Evolutionary conservation across 2,888 invertebrate species (phyloP), one percentile per base, ranked within the genome.

Genomic region (Celastrina argiolus): DNA sequence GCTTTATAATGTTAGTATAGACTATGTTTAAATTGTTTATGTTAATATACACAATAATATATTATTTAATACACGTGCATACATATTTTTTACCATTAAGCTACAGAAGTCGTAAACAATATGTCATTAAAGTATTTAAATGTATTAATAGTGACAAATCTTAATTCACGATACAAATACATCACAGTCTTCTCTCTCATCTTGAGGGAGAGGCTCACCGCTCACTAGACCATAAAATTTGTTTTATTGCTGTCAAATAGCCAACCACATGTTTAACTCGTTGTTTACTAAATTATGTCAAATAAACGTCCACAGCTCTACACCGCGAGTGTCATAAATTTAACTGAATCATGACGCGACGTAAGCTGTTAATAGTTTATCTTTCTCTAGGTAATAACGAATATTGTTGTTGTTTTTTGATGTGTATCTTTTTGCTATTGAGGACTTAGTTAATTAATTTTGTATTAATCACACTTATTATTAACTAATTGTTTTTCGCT

Each of bases 231-330:
- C 59, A 59, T 59, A 36, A 59, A 59, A 59, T 12, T 34, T 59
- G 59, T 59, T 59, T 59, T 59, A 34, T 59, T 59, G 59, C 36
- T 59, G 16, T 59, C 18, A 34, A 59, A 59, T 59, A 59, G 34
- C 34, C 34, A 18, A 34, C 34, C n/a, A 12, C 18, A 12, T 34
- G 16, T 34, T 34, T 59, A 36, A 59, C 36, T 16, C 34, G 34
- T 59, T 16, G 18, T 59, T 59, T 59, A 18, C 36, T 34, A 31
- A 59, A 59, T 34, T n/a, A 34, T 18, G 31, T 18, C 58, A 31
- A 58, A 58, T 58, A 58, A 58, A 58, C 31, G 58, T 58, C 31
- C 28, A 16, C 58, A 31, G n/a, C n/a, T 31, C 31, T n/a, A 16
- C 58, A n/a, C 58, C n/a, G 31, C 58, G n/a, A 31, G 28, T 31